Evolutionary conservation across 92 coral and sea anemone genomes (phyloP).

Genomic region (Bergia puertoricense): DNA sequence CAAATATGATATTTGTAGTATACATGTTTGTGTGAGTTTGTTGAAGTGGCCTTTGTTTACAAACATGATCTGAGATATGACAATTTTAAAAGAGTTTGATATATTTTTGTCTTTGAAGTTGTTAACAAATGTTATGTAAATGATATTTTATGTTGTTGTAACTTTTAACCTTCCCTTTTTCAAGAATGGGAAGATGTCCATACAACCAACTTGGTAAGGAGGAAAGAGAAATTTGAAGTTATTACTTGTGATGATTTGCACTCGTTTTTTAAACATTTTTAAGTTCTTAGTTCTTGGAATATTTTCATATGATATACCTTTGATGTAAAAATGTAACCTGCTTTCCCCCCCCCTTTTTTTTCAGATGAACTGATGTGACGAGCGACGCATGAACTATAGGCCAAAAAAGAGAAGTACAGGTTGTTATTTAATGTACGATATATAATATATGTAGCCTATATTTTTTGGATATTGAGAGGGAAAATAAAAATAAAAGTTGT

Average conservation of each 20-base stretch:
- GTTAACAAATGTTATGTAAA: neutral
- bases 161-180: neutral
- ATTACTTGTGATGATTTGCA: neutral
- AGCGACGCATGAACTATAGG: neutral
- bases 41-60: neutral
- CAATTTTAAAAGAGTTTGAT: neutral
- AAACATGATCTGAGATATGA: neutral
- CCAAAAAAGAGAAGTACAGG: neutral
- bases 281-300: too few relatives aligned
- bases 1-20: neutral
- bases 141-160: neutral
- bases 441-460: neutral
- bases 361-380: neutral
- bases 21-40: neutral
- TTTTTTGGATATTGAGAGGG: neutral
- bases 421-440: neutral
- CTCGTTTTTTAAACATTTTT: too few relatives aligned
- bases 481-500: neutral
- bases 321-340: too few relatives aligned
- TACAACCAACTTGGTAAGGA: constrained; percentile 7
- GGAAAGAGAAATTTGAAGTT: neutral
- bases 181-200: neutral
- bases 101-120: neutral
- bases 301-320: too few relatives aligned
- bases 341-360: too few relatives aligned